Conservation (phyloP, 2,797 vertebrate genomes). For the Cossypha caffra region DNA sequence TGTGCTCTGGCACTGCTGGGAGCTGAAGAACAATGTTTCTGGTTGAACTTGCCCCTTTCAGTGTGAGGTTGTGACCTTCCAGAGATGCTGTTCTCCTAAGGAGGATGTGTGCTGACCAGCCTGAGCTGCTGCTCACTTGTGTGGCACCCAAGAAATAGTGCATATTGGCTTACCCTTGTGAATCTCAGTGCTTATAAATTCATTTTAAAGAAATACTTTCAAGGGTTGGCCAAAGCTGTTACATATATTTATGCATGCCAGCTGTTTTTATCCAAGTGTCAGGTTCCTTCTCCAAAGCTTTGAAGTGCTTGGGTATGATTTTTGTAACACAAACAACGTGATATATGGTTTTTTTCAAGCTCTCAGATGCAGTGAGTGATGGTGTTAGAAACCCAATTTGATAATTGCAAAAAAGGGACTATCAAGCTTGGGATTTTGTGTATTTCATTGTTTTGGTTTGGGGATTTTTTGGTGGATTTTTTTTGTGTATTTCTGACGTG, state of each 20-base stretch:
- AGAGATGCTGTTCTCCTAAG: not conserved
- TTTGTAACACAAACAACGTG: not conserved
- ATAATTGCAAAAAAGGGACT: not conserved
- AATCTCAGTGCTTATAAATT: not conserved
- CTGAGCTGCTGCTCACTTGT: not conserved
- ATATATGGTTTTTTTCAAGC: not conserved
- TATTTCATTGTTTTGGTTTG: not conserved
- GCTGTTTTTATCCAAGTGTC: not conserved
- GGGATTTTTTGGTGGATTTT: not conserved
- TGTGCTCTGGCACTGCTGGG: not conserved
- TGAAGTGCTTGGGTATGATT: not conserved
- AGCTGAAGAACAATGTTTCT: not conserved
- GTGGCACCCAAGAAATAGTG: not conserved
- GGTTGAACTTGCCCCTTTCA: not conserved
- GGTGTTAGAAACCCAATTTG: not conserved
- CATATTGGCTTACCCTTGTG: not conserved
- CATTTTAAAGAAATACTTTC: not conserved
- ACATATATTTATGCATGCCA: not conserved
- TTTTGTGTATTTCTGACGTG: not conserved
- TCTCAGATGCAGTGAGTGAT: not conserved
- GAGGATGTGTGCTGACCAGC: not conserved
- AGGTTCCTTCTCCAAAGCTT: not conserved
- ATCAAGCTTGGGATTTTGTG: accelerated
- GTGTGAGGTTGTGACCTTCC: not conserved
- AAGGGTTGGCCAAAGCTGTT: not conserved